Evolutionary conservation across 2,797 vertebrate species (phyloP).

Genomic region (Microchirus variegatus): DNA sequence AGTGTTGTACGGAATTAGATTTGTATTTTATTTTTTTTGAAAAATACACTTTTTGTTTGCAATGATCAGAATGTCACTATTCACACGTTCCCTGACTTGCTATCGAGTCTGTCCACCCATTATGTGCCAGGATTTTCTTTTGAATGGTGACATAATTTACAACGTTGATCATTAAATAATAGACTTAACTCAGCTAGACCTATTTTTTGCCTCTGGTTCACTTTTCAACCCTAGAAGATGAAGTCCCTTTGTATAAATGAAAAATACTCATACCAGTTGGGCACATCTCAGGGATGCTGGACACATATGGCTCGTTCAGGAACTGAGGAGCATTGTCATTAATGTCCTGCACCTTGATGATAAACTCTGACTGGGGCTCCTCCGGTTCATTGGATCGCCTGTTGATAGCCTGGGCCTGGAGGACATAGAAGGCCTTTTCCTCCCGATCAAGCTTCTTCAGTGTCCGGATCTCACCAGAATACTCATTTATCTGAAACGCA

Average conservation of each 20-base stretch:
- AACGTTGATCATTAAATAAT: no score
- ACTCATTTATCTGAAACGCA: slow-evolving; percentile 85
- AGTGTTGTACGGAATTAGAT: no score
- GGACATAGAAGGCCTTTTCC: slow-evolving; percentile 86
- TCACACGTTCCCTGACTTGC: no score
- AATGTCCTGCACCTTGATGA: slow-evolving; percentile 92
- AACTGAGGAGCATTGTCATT: slow-evolving; percentile 93
- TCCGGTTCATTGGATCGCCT: slow-evolving; percentile 80
- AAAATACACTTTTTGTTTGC: no score
- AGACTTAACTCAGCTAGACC: no score
- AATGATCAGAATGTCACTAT: no score
- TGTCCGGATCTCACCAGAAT: slow-evolving; percentile 83
- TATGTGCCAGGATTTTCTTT: no score
- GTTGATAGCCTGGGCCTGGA: slow-evolving; percentile 88
- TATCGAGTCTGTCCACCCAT: no score
- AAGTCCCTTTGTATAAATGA: not conserved
- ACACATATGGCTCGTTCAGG: slow-evolving; percentile 89
- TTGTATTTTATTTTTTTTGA: no score
- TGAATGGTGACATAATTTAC: no score
- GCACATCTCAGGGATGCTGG: slow-evolving; percentile 93
- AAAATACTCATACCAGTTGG: slow-evolving; percentile 82
- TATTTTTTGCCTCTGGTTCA: no score
- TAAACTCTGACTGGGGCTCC: slow-evolving; percentile 92
- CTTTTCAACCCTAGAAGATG: no score
- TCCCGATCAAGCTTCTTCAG: slow-evolving; percentile 90